These are phyloP conservation scores for Acrocera orbiculus DNA, from an alignment of 2,888 invertebrate genomes.

Conservation along the genomic window DNA sequence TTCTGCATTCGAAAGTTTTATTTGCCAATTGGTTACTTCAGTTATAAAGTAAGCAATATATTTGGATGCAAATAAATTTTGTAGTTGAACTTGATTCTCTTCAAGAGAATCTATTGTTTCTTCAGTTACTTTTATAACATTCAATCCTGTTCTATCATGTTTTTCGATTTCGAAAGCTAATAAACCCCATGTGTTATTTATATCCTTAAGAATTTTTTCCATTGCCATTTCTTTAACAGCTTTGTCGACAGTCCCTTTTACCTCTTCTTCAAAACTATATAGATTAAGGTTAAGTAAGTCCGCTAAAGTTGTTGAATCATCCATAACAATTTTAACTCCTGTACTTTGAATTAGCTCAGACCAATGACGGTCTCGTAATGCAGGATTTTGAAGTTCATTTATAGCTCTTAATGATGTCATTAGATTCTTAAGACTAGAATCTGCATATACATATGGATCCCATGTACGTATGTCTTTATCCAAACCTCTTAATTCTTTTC, in stretches of 20 bases:
- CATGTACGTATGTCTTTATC: conserved; percentile 63
- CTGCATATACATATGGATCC: conserved; percentile 66
- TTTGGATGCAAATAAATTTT: conserved; percentile 87
- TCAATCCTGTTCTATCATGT: conserved; percentile 67
- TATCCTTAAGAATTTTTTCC: conserved; percentile 80
- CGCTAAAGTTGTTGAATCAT: conserved; percentile 56
- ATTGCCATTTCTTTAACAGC: conserved; percentile 93
- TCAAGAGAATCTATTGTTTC: conserved; percentile 84
- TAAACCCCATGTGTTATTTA: conserved; percentile 61
- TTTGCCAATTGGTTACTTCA: conserved; percentile 78
- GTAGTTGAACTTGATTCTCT: conserved; percentile 87
- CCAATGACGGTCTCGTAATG: conserved; percentile 89
- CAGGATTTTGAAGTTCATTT: conserved; percentile 84
- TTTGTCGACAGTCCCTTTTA: conserved; percentile 87
- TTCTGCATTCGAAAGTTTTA: conserved; percentile 74
- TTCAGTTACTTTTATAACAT: conserved; percentile 63
- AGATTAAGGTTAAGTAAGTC: conserved; percentile 74
- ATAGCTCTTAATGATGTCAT: conserved; percentile 84
- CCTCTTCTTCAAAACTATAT: conserved; percentile 88
- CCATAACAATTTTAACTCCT: conserved; percentile 40
- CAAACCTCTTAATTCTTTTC: conserved; percentile 62
- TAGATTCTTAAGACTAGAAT: conserved; percentile 74
- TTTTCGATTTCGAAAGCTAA: conserved; percentile 65
- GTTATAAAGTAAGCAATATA: conserved; percentile 70
- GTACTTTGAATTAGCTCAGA: conserved; percentile 83